Evolutionary conservation across 1,140 invertebrate species (phyloP).

Genomic region (Cotesia chilonis): DNA sequence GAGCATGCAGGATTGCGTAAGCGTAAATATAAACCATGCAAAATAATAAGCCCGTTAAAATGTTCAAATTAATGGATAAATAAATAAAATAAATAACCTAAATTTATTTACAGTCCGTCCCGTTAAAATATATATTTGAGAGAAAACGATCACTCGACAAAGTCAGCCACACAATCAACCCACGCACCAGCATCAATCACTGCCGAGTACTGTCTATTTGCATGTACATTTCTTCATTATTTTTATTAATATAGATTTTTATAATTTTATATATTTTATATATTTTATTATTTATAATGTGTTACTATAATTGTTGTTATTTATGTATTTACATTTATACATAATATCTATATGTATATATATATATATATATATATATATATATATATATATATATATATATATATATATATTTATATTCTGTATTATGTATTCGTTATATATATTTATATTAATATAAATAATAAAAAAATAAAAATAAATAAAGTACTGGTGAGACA

Average conservation of each 20-base stretch:
- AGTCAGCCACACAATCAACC: constrained; percentile 53
- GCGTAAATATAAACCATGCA: constrained; percentile 11
- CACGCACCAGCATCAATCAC: constrained; percentile 55
- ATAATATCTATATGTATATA: constrained; percentile 21
- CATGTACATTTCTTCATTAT: constrained; percentile 43
- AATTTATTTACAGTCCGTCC: no score
- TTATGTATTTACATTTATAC: constrained; percentile 24
- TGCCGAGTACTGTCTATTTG: constrained; percentile 58
- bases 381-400: no score
- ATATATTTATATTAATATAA: constrained; percentile 1
- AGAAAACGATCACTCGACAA: constrained; percentile 50
- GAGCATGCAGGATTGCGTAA: constrained; percentile 13
- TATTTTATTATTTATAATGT: constrained; percentile 37
- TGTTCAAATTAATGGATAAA: constrained; percentile 30
- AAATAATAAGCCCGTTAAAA: background rate
- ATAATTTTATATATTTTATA: constrained; percentile 42
- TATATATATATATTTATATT: constrained; percentile 16
- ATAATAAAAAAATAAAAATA: constrained; percentile 27
- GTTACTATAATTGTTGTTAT: background rate
- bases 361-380: no score
- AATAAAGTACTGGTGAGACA: constrained; percentile 34
- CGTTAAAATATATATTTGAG: constrained; percentile 29
- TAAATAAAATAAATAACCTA: constrained; percentile 30
- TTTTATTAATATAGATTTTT: no score
- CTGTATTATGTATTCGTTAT: constrained; percentile 15